Evolutionary conservation across 1,140 invertebrate species (phyloP).

Genomic region (Drosophila arawakana): DNA sequence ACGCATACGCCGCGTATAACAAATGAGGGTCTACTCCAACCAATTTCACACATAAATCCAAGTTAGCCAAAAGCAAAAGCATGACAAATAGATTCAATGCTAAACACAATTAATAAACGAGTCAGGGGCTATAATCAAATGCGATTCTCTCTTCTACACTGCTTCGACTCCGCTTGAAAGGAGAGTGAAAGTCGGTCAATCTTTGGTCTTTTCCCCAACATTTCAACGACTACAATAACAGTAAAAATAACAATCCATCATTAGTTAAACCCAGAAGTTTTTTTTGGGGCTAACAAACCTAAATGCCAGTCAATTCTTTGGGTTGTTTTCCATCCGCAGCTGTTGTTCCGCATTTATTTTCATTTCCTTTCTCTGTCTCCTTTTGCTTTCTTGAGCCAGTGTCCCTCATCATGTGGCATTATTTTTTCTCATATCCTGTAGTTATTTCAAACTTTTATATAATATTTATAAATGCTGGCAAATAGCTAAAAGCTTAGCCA

Average conservation of each 20-base stretch:
- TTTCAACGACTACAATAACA: constrained; percentile 9
- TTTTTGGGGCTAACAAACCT: background rate
- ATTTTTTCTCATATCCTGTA: background rate
- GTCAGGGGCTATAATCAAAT: constrained; percentile 37
- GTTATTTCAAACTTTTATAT: constrained; percentile 2
- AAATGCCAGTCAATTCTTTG: constrained; percentile 22
- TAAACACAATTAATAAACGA: constrained; percentile 53
- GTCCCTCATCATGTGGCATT: constrained; percentile 14
- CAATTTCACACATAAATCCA: constrained; percentile 12
- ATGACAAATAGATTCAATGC: constrained; percentile 55
- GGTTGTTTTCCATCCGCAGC: background rate
- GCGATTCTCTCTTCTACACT: background rate
- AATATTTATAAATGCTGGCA: constrained; percentile 1
- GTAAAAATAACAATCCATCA: constrained; percentile 39
- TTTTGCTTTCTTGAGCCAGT: background rate
- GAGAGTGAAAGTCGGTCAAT: constrained; percentile 19
- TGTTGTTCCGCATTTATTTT: background rate
- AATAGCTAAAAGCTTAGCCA: background rate
- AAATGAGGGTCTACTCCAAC: constrained; percentile 32
- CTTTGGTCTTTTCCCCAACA: constrained; percentile 6
- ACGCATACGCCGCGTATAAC: constrained; percentile 47
- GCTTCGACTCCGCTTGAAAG: too few species aligned
- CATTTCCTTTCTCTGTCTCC: too few species aligned
- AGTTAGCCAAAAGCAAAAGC: constrained; percentile 22
- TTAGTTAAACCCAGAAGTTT: constrained; percentile 43